Evolutionary conservation across 2,888 invertebrate genomes (phyloP), one percentile per base, ranked within the genome.

Genomic region (Bimastos eiseni): DNA sequence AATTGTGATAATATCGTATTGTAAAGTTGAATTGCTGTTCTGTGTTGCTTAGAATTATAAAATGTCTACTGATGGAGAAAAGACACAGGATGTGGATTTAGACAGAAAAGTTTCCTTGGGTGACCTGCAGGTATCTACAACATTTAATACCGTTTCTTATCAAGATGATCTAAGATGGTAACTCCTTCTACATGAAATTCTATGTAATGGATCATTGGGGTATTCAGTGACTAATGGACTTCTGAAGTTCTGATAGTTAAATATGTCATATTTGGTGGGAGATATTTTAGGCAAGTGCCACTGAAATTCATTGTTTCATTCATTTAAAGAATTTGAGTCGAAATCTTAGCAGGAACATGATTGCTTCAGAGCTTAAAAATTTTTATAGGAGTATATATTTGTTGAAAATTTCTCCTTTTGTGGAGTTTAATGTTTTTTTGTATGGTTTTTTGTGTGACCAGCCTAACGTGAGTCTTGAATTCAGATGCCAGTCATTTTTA

Each of bases 51-150:
- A 70, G 70, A 70, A n/a, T n/a, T 70, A 30, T 30, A n/a, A 70
- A n/a, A 70, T 70, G 70, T 70, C 70, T 30, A n/a, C 70, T 70
- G n/a, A n/a, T n/a, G 13, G 1, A 70, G 70, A 11, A 70, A 30
- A 30, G 70, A n/a, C 13, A 11, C n/a, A 17, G 70, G 70, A 70
- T n/a, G 70, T 8, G 11, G 70, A 70, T n/a, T 1, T 70, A 11
- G 70, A n/a, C 13, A n/a, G 70, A 70, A 11, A 70, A 70, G 70
- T 30, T 70, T 30, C n/a, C 70, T n/a, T n/a, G 8, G 30, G 30
- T 30, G n/a, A 70, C 70, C 70, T 70, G 70, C 70, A 70, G 70
- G 70, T 70, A 70, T 70, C 70, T 70, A 70, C 70, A n/a, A n/a
- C 8, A n/a, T 70, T 70, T 70, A 4, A n/a, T 70, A n/a, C 70